Base-by-base conservation (phyloP, 1,140 invertebrate genomes). In the Saccostrea glomerata region DNA sequence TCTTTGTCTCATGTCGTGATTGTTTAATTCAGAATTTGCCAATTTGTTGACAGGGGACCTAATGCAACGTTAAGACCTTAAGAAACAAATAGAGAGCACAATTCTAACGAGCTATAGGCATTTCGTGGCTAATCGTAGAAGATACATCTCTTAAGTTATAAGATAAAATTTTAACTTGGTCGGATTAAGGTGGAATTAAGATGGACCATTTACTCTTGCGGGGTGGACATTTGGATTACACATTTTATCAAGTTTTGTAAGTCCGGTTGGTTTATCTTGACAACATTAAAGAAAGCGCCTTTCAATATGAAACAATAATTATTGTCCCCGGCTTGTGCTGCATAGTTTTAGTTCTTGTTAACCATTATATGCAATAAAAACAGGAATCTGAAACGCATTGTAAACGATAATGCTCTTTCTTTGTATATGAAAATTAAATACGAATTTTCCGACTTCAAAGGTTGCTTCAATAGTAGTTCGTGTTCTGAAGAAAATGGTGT, bases 241-340 rank as follows among this genome's bases (percentile, higher is more conserved):
- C 70, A 77, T 77, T 30, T 77, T 77, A 77, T 77, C 70, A 77
- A 77, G 70, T 77, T 77, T 77, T 77, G 23, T 77, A 77, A 77
- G 70, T 30, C 70, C 13, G 23, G 23, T 36, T 30, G 70, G 70
- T 77, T 77, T 77, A 77, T 77, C 70, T 77, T 77, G 70, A 77
- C 70, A 30, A 77, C 70, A 77, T 77, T 77, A 77, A 77, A 77
- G 70, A 77, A 77, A 77, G 70, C 70, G 9, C 70, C 30, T 36
- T 77, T 77, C 70, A 77, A 77, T 77, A 77, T 30, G 70, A 77
- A 77, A 77, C 70, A 77, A 77, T 77, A 77, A 77, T 77, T 30
- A 77, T 30, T 77, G 70, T 77, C 23, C 70, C 9, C 13, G 12
- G 70, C 13, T 30, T 77, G 70, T 77, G 25, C 9, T 25, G 12